Conservation (phyloP, 2,113 vertebrate genomes). For the Xyrauchen texanus region DNA sequence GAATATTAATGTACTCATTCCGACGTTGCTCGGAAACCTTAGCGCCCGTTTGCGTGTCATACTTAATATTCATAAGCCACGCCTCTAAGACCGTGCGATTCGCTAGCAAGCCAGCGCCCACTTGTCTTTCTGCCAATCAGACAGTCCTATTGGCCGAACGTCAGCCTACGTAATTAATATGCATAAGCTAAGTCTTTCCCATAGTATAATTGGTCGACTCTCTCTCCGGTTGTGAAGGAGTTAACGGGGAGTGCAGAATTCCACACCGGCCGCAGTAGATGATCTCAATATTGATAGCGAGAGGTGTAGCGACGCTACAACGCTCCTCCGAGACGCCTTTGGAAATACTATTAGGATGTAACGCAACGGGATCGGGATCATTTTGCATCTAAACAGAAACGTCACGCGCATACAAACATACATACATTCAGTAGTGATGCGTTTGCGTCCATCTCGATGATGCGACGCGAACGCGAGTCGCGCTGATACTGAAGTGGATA, state of each 20-base stretch:
- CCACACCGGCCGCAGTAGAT: conserved; percentile 46
- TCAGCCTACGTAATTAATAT: no score
- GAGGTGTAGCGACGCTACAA: conserved; percentile 22
- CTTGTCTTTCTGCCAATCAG: no score
- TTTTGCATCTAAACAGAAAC: not conserved
- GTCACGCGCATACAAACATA: not conserved
- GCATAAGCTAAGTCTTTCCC: not conserved
- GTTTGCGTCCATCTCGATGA: not conserved
- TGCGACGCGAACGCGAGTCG: not conserved
- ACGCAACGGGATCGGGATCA: not conserved
- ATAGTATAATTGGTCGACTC: not conserved
- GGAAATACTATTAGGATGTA: not conserved
- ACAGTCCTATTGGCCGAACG: no score
- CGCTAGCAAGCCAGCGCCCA: no score
- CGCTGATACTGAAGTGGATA: not conserved
- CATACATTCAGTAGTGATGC: no score
- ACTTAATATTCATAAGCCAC: conserved; percentile 13
- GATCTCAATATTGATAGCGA: conserved; percentile 26
- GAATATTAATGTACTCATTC: conserved; percentile 2
- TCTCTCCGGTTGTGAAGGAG: conserved; percentile 39
- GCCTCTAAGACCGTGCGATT: not conserved
- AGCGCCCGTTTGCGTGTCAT: not conserved
- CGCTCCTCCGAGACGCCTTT: not conserved
- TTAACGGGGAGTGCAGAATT: conserved; percentile 58
- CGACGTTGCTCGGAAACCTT: not conserved